Conservation (phyloP, 2,888 invertebrate genomes). For the Rhamphomyia laevipes region DNA sequence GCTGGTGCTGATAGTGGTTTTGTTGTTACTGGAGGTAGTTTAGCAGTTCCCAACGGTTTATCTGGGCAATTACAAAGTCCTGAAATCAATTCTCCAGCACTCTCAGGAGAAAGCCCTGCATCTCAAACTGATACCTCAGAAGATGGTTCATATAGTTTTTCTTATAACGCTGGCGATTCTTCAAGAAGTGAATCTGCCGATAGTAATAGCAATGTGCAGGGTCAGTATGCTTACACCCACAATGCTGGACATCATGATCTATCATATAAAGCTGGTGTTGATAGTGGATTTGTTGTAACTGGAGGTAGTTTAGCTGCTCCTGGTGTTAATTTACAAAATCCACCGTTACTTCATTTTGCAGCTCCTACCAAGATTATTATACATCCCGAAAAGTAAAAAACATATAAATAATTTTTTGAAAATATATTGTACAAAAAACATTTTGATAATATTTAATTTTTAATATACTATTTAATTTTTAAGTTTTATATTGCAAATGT, state of each 20-base stretch:
- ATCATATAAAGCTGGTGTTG: slow-evolving; percentile 58
- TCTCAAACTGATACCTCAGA: background rate
- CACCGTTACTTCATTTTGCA: too few species aligned
- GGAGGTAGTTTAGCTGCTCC: slow-evolving; percentile 29
- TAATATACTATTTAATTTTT: too few species aligned
- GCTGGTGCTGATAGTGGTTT: slow-evolving; percentile 64
- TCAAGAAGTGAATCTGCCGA: slow-evolving; percentile 30
- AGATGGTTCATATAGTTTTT: slow-evolving; percentile 22
- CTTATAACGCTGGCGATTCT: slow-evolving; percentile 26
- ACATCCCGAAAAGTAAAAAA: too few species aligned
- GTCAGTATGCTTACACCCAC: slow-evolving; percentile 55
- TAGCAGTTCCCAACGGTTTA: slow-evolving; percentile 18
- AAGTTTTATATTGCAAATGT: too few species aligned
- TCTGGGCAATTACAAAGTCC: background rate
- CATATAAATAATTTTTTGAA: too few species aligned
- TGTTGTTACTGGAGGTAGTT: slow-evolving; percentile 31
- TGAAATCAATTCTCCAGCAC: background rate
- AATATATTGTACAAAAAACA: too few species aligned
- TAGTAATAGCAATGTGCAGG: slow-evolving; percentile 33
- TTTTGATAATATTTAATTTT: too few species aligned
- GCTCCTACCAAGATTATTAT: too few species aligned
- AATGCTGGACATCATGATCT: slow-evolving; percentile 62
- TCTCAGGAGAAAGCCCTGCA: background rate
- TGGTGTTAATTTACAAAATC: too few species aligned
- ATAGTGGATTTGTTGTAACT: slow-evolving; percentile 48